Evolutionary conservation across 2,797 vertebrate species (phyloP).

Genomic region (Rachycentron canadum): DNA sequence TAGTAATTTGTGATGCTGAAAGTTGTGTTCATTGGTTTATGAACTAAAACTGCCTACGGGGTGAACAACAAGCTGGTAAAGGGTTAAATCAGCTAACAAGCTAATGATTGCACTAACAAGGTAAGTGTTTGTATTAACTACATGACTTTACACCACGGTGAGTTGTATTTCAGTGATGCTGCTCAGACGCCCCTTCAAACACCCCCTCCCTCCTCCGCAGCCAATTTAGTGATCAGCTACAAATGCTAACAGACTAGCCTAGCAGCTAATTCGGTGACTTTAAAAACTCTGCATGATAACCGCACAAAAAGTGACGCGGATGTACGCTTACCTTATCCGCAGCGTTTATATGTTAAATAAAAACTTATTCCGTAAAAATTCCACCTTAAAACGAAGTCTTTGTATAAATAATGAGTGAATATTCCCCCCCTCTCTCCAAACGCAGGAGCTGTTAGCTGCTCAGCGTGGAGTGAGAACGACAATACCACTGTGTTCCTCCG

Average conservation of each 20-base stretch:
- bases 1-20: neutral
- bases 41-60: neutral
- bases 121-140: neutral
- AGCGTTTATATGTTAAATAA: constrained; percentile 34
- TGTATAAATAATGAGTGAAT: neutral
- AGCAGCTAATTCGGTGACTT: constrained; percentile 54
- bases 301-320: neutral
- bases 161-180: neutral
- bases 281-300: constrained; percentile 39
- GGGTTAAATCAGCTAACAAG: neutral
- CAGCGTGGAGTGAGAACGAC: neutral
- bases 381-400: neutral
- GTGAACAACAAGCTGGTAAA: neutral
- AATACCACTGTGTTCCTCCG: constrained; percentile 46
- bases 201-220: neutral
- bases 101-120: neutral
- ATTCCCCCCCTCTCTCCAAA: neutral
- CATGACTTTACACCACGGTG: neutral
- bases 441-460: constrained; percentile 24
- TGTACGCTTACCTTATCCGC: constrained; percentile 54
- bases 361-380: constrained; percentile 57
- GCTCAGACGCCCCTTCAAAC: neutral
- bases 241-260: constrained; percentile 61
- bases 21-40: neutral
- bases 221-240: constrained; percentile 22